Evolutionary conservation across 2,888 invertebrate genomes (phyloP).

Genomic region (Standfussiana lucernea): DNA sequence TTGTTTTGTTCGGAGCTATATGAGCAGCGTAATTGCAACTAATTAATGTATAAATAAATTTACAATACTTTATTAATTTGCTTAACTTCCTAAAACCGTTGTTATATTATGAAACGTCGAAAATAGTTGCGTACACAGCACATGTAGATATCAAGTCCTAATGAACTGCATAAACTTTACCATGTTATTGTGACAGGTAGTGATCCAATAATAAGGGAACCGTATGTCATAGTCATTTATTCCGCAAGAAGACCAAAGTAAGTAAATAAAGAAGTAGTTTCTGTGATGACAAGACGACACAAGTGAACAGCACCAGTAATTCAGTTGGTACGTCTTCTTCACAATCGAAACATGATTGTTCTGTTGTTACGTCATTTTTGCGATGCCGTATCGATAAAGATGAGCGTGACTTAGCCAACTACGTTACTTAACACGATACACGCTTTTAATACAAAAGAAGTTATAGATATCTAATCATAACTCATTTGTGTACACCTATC

Average conservation of each 20-base stretch:
- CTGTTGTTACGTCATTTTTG: conserved; percentile 80
- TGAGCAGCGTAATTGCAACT: not conserved
- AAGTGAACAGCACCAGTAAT: conserved; percentile 30
- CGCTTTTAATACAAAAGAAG: conserved; percentile 82
- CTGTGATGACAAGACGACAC: not conserved
- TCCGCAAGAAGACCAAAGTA: not conserved
- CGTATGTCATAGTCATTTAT: not conserved
- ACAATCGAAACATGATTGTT: conserved; percentile 72
- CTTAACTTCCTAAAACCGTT: not conserved
- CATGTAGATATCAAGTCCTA: not conserved
- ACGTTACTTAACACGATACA: conserved; percentile 82
- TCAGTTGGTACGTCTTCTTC: conserved; percentile 52
- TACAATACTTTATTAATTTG: not conserved
- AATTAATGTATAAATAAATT: not conserved
- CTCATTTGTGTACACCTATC: conserved; percentile 83
- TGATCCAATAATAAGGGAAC: not conserved
- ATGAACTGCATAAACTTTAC: not conserved
- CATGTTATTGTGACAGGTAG: not conserved
- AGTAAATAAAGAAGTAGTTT: not conserved
- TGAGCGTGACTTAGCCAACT: conserved; percentile 87
- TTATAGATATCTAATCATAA: conserved; percentile 81
- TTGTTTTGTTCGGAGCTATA: not conserved
- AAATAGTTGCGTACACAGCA: not conserved
- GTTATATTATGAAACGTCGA: not conserved
- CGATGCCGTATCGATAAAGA: conserved; percentile 82